phyloP scores from a whole-genome alignment of 2,888 invertebrate species.

The Apomyelois bistriatella region DNA sequence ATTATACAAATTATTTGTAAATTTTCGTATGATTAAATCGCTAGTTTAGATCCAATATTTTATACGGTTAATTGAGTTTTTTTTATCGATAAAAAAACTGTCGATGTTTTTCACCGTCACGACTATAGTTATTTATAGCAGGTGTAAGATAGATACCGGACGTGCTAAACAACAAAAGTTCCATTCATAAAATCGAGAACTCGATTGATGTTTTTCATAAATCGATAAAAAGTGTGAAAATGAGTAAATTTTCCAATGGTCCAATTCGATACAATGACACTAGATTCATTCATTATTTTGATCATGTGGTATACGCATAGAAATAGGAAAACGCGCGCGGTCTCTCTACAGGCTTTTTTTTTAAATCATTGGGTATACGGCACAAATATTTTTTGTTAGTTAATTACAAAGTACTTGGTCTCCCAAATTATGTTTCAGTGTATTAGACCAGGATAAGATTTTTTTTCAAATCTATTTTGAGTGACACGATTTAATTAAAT shows the following conservation, averaged over 20 bases:
- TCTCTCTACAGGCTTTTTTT: too few relatives aligned
- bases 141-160: conserved; percentile 17
- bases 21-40: background rate
- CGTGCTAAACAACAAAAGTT: conserved; percentile 14
- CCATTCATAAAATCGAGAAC: conserved; percentile 8
- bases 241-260: background rate
- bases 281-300: too few relatives aligned
- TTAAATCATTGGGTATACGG: too few relatives aligned
- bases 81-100: conserved; percentile 15
- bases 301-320: too few relatives aligned
- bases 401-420: too few relatives aligned
- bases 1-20: background rate
- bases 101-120: conserved; percentile 17
- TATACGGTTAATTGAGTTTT: conserved; percentile 20
- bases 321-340: too few relatives aligned
- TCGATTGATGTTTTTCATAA: background rate
- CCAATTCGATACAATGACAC: too few relatives aligned
- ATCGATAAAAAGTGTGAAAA: background rate
- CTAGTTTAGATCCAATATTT: conserved; percentile 20
- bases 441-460: too few relatives aligned
- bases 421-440: too few relatives aligned
- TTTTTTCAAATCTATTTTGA: too few relatives aligned
- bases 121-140: conserved; percentile 20
- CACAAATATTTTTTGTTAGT: too few relatives aligned
- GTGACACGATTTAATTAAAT: too few relatives aligned